These are phyloP conservation scores for Plagodis pulveraria DNA, from an alignment of 2,888 invertebrate species.

Conservation along the genomic window DNA sequence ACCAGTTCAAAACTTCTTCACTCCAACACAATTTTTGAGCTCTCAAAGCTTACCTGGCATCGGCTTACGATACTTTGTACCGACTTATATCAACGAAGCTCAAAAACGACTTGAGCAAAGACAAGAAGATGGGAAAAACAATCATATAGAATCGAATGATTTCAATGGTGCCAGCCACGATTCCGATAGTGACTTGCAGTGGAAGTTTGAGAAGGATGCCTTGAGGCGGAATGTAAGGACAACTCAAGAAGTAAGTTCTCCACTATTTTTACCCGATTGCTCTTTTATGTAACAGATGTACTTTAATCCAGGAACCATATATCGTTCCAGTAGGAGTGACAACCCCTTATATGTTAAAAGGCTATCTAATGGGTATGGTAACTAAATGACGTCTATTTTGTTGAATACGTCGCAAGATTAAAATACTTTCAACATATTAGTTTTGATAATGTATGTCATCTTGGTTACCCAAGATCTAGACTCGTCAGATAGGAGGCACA, in stretches of 20 bases:
- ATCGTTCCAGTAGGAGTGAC: no score
- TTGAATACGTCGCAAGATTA: no score
- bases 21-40: conserved; percentile 63
- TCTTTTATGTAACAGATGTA: no score
- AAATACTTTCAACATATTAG: no score
- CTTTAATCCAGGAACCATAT: no score
- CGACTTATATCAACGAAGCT: conserved; percentile 53
- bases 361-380: no score
- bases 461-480: no score
- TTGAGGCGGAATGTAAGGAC: conserved; percentile 59
- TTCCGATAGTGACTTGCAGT: conserved; percentile 63
- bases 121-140: conserved; percentile 69
- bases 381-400: no score
- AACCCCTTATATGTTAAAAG: no score
- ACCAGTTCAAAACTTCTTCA: conserved; percentile 55
- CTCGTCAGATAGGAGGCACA: no score
- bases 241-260: conserved; percentile 61
- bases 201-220: conserved; percentile 74
- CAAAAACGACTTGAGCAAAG: conserved; percentile 48
- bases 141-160: conserved; percentile 66
- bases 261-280: no score
- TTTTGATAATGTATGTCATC: no score
- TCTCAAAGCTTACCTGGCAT: conserved; percentile 72
- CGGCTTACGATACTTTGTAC: conserved; percentile 73
- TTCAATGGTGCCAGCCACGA: conserved; percentile 51